Base-by-base conservation (phyloP, 2,797 vertebrate genomes). In the Sparidentex hasta region DNA sequence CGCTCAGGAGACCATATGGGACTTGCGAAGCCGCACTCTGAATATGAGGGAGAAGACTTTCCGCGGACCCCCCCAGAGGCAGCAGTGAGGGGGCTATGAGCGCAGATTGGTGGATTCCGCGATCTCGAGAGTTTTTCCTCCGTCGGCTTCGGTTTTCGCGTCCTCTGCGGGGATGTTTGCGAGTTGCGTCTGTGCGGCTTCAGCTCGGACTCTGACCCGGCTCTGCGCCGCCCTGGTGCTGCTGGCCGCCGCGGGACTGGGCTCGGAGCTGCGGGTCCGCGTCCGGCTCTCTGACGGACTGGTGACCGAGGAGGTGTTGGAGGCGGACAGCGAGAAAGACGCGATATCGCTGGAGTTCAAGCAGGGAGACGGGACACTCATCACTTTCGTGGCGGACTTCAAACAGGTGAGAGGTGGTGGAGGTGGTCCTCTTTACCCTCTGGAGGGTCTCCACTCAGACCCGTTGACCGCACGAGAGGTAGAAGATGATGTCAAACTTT, bases 361-460 rank as follows among this genome's bases (percentile, higher is more conserved):
- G 72, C 95, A 97, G 71, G 95, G 95, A 43, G 98, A 98, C 58
- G 98, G 98, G 7, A 97, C 97, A 1, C 97, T 99, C 41, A 86
- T 98, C 83, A 98, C 97, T 51, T 97, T 98, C 76, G 83, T 96
- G 61, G 98, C 96, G 1, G 98, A 99, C 94, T 98, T 99, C 87
- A 97, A 93, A 88, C 97, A 97, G 98, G 98, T 98, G 92, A 95
- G 94, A 55, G 14, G 5, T 6, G 33, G 33, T 8, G 33, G 94
- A 55, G 14, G 14, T 44, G 3, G 43, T 41, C 16, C 16, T 56
- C 59, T 66, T 50, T 56, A 52, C n/a, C n/a, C 9, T 11, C 7
- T 20, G 16, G 0, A 52, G 13, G 20, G 55, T 16, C 0, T 21
- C 1, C 2, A 8, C 11, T 20, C 33, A 4, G 50, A 44, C 48